A percentile compares a stretch with the other conserved stretches of the same genome.
Evolutionary conservation across 2,888 invertebrate genomes (phyloP).

Genomic region (Pycnomerus fuliginosus): DNA sequence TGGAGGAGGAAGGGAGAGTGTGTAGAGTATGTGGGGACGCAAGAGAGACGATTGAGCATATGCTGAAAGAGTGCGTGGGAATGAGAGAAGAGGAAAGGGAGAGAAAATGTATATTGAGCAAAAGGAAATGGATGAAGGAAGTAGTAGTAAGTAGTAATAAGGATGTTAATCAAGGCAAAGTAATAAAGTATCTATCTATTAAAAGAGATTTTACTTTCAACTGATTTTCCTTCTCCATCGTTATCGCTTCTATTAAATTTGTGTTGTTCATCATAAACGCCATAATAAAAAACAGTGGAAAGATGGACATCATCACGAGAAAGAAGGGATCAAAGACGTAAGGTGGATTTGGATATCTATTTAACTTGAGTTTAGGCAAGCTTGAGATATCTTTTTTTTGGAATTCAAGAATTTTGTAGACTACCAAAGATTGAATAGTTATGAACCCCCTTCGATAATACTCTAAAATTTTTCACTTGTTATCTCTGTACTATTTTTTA

Average conservation of each 20-base stretch:
- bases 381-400: neutral
- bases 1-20: too few species aligned
- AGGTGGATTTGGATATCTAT: constrained; percentile 69
- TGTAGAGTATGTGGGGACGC: too few species aligned
- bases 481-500: neutral
- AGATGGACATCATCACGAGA: constrained; percentile 57
- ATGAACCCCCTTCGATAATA: constrained; percentile 61
- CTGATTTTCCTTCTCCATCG: constrained; percentile 63
- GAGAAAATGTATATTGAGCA: too few species aligned
- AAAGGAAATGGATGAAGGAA: too few species aligned
- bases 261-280: constrained; percentile 71
- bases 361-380: constrained; percentile 44
- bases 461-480: constrained; percentile 5
- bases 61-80: too few species aligned
- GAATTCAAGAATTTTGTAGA: constrained; percentile 27
- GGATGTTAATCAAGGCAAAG: too few species aligned
- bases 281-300: constrained; percentile 71
- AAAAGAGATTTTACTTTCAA: constrained; percentile 60
- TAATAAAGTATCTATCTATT: too few species aligned
- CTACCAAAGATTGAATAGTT: constrained; percentile 57
- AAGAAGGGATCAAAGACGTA: constrained; percentile 65
- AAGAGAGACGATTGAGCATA: too few species aligned
- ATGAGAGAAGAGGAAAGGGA: too few species aligned
- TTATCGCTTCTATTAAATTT: constrained; percentile 63
- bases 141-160: too few species aligned